Base-by-base conservation (phyloP, 2,797 vertebrate species). In the Acrossocheilus wenchowensis region DNA sequence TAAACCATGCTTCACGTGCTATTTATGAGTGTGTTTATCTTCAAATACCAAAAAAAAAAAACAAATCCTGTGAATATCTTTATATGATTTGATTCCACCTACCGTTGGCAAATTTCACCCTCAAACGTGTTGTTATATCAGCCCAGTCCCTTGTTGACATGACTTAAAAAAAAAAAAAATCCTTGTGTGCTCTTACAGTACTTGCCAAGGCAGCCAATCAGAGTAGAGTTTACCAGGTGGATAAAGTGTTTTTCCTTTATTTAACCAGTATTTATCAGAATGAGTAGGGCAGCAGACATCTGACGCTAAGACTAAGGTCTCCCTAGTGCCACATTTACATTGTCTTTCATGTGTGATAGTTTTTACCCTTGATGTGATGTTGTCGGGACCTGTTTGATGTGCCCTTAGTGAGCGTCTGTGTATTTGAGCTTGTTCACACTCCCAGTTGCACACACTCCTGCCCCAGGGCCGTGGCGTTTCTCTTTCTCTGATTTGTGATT, bases 401-500 rank as follows among this genome's bases (percentile, higher is more conserved):
- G 75, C 43, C 45, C 26, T 66, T 69, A 17, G 57, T 62, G 50
- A 39, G 62, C 1, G 11, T 80, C 45, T 30, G 43, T 78, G 52
- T 64, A 50, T 54, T 19, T n/a, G 68, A 52, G 57, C 17, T 30
- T 73, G 78, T 81, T 19, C 41, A 79, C 39, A 68, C 39, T 66
- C 54, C 30, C 78, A 71, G 23, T 41, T 43, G 48, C 52, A 50
- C 75, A 54, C 30, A 41, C 78, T 82, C 4, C 9, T 48, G 54
- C 57, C 87, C 86, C 17, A 66, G 62, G 78, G 54, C 74, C 60
- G 11, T 39, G 52, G 45, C 2, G 30, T 74, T 54, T 34, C 69
- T 71, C n/a, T 68, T 81, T 21, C 62, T 88, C 85, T 79, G 84
- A 79, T 89, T 83, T 90, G 81, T 82, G 57, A 87, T 87, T 87